These are phyloP conservation scores for Cyprinodon diabolis DNA, from an alignment of 2,797 vertebrate species.

Conservation along the genomic window DNA sequence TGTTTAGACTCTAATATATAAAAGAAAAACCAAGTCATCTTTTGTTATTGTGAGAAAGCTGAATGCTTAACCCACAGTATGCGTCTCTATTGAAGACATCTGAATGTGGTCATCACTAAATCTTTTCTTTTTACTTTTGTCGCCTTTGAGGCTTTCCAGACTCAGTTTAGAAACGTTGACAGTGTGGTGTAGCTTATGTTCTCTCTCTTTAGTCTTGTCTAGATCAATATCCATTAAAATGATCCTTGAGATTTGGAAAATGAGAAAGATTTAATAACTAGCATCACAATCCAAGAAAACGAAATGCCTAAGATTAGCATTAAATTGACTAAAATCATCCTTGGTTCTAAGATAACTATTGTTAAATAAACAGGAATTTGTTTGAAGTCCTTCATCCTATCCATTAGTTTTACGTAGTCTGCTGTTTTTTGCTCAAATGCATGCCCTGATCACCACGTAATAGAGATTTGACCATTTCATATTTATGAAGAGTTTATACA, in stretches of 20 bases:
- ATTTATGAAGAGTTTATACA: neutral
- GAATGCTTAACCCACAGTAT: conserved; percentile 7
- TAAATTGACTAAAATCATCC: neutral
- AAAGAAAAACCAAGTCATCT: neutral
- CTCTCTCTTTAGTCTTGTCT: neutral
- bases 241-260: neutral
- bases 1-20: neutral
- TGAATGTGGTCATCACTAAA: conserved; percentile 15
- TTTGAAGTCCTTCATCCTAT: neutral
- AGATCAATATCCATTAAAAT: neutral
- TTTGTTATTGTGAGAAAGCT: conserved; percentile 9
- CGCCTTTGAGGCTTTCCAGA: conserved; percentile 5
- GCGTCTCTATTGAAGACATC: conserved; percentile 33
- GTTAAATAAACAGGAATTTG: neutral
- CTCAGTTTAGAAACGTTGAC: neutral
- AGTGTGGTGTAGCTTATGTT: neutral
- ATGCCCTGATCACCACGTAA: too few species aligned
- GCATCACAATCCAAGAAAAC: neutral
- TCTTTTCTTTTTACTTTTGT: conserved; percentile 23
- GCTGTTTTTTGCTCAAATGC: too few species aligned
- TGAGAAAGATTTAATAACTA: neutral
- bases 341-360: neutral
- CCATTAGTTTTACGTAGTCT: too few species aligned
- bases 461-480: neutral
- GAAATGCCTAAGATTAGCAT: neutral